These are phyloP conservation scores for Ptycholaimellus sp. DNA, from an alignment of 2,888 invertebrate genomes.

Conservation along the genomic window DNA sequence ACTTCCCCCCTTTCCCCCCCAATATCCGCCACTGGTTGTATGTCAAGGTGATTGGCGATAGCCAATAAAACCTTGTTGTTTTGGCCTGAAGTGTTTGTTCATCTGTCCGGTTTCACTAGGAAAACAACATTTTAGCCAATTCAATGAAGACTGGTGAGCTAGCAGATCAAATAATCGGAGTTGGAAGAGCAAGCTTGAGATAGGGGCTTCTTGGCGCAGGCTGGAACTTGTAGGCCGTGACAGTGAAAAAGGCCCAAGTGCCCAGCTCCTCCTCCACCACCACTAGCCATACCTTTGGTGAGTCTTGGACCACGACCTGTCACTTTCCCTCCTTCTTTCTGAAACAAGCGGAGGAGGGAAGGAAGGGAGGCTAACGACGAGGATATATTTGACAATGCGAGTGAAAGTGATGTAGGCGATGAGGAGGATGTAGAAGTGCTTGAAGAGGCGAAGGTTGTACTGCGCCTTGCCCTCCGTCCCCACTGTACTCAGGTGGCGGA, in stretches of 20 bases:
- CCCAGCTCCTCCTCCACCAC: slow-evolving; percentile 84
- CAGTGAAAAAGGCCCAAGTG: slow-evolving; percentile 74
- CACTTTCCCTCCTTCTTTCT: slow-evolving; percentile 4
- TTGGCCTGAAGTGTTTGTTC: too few relatives aligned
- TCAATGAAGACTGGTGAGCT: too few relatives aligned
- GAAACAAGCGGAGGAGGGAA: not conserved
- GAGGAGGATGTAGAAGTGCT: slow-evolving; percentile 85
- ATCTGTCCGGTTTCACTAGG: too few relatives aligned
- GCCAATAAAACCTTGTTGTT: too few relatives aligned
- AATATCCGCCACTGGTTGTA: too few relatives aligned
- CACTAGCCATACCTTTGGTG: slow-evolving; percentile 83
- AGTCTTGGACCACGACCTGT: slow-evolving; percentile 79
- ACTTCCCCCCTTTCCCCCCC: too few relatives aligned
- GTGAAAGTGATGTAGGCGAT: slow-evolving; percentile 94
- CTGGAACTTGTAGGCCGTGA: slow-evolving; percentile 84
- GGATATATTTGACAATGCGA: slow-evolving; percentile 68
- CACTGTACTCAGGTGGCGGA: slow-evolving; percentile 78
- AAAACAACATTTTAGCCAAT: too few relatives aligned
- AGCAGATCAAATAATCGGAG: too few relatives aligned
- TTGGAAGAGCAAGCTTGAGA: slow-evolving; percentile 49
- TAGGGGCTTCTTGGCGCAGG: slow-evolving; percentile 84
- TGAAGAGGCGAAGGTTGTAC: slow-evolving; percentile 56
- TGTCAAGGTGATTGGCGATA: too few relatives aligned
- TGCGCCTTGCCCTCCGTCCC: slow-evolving; percentile 89
- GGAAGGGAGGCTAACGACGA: slow-evolving; percentile 40